phyloP scores from a whole-genome alignment of 2,113 vertebrate genomes.

The Leptodactylus fuscus region DNA sequence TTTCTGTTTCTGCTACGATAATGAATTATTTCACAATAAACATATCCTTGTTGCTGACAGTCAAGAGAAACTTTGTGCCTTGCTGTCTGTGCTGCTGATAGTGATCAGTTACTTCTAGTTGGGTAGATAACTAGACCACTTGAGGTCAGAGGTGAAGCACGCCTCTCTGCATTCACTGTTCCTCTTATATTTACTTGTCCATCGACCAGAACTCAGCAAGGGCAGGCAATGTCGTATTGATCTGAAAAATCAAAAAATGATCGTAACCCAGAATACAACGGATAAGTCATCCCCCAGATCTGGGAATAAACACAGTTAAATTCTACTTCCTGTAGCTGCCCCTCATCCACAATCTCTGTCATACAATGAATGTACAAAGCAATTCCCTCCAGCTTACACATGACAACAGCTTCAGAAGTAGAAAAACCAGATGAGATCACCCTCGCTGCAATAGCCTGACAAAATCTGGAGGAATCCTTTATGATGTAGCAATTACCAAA shows the following conservation, averaged over 20 bases:
- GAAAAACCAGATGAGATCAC: background rate
- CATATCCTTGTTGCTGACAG: background rate
- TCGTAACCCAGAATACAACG: background rate
- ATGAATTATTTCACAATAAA: background rate
- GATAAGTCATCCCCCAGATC: background rate
- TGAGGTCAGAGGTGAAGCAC: conserved; percentile 18
- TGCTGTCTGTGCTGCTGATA: background rate
- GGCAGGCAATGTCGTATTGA: conserved; percentile 36
- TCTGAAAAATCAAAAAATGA: background rate
- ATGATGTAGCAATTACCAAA: background rate
- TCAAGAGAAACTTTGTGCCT: background rate
- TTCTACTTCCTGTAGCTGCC: background rate
- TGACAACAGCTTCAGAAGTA: conserved; percentile 5
- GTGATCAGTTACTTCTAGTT: conserved; percentile 44
- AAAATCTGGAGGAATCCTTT: background rate
- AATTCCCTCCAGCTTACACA: background rate
- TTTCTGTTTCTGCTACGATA: background rate
- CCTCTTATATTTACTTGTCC: conserved; percentile 10
- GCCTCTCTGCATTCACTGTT: background rate
- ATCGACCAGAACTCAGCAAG: background rate
- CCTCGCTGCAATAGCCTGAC: background rate
- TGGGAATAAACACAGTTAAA: background rate
- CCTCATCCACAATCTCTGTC: conserved; percentile 12
- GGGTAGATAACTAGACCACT: conserved; percentile 35
- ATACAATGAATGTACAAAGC: background rate